Conservation (phyloP, 2,113 vertebrate species). For the Gobiocypris rarus region DNA sequence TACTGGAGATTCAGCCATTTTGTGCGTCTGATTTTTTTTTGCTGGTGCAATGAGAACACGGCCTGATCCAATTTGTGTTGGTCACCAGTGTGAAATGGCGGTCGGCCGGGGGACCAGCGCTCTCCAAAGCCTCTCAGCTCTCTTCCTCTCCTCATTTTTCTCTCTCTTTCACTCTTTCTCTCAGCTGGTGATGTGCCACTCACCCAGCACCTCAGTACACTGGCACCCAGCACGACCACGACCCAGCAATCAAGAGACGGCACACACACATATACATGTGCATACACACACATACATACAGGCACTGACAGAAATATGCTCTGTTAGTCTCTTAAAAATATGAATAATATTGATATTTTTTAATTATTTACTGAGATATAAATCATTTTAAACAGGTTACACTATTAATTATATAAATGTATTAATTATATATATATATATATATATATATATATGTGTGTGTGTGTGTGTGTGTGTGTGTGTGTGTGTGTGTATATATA, state of each 20-base stretch:
- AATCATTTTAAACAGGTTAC: neutral
- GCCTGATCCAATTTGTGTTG: conserved; percentile 82
- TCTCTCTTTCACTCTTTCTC: conserved; percentile 48
- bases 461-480: too few relatives aligned
- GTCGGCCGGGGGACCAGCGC: conserved; percentile 56
- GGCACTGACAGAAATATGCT: neutral
- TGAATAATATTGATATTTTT: neutral
- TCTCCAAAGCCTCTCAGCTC: conserved; percentile 56
- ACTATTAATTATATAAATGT: too few relatives aligned
- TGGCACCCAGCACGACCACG: conserved; percentile 46
- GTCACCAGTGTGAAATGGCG: conserved; percentile 82
- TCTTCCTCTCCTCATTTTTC: conserved; percentile 42
- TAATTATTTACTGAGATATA: neutral
- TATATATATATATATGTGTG: too few relatives aligned
- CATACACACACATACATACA: conserved; percentile 7
- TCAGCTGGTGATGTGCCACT: conserved; percentile 48
- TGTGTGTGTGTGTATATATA: too few relatives aligned
- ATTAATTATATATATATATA: too few relatives aligned
- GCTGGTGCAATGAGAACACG: conserved; percentile 77
- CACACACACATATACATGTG: conserved; percentile 1
- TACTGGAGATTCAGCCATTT: conserved; percentile 59
- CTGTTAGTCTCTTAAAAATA: neutral
- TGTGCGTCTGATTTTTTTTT: conserved; percentile 65
- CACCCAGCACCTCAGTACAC: conserved; percentile 37
- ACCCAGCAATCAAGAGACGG: conserved; percentile 50